Evolutionary conservation across 2,888 invertebrate genomes (phyloP).

Genomic region (Euclidia mi): DNA sequence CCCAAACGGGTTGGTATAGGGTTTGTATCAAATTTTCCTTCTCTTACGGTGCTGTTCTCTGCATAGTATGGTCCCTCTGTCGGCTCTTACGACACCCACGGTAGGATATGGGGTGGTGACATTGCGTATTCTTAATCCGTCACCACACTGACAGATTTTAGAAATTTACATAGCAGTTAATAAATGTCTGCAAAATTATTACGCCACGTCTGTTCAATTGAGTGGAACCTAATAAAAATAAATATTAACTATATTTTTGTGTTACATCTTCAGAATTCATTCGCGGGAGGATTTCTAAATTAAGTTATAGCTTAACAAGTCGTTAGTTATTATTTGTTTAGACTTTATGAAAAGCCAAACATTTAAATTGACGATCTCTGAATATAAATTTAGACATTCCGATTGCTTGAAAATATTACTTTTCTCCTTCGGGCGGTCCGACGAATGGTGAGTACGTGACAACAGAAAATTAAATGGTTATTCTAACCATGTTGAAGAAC

Average conservation of each 20-base stretch:
- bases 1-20: no score
- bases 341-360: constrained; percentile 68
- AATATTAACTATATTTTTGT: constrained; percentile 35
- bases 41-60: no score
- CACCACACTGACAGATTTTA: no score
- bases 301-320: constrained; percentile 34
- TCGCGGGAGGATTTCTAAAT: constrained; percentile 39
- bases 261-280: constrained; percentile 25
- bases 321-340: constrained; percentile 57
- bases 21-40: no score
- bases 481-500: constrained; percentile 83
- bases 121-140: no score
- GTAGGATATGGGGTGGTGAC: no score
- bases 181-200: constrained; percentile 27
- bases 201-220: constrained; percentile 14
- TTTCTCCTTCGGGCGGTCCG: constrained; percentile 79
- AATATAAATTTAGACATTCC: constrained; percentile 82
- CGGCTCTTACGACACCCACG: no score
- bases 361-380: constrained; percentile 80
- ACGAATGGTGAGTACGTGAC: constrained; percentile 85
- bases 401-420: constrained; percentile 86
- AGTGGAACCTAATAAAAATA: constrained; percentile 37
- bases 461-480: constrained; percentile 86
- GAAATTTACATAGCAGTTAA: constrained; percentile 12
- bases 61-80: no score